These are phyloP conservation scores for Brachionus rotundiformis DNA, from an alignment of 1,140 invertebrate genomes.

Conservation along the genomic window DNA sequence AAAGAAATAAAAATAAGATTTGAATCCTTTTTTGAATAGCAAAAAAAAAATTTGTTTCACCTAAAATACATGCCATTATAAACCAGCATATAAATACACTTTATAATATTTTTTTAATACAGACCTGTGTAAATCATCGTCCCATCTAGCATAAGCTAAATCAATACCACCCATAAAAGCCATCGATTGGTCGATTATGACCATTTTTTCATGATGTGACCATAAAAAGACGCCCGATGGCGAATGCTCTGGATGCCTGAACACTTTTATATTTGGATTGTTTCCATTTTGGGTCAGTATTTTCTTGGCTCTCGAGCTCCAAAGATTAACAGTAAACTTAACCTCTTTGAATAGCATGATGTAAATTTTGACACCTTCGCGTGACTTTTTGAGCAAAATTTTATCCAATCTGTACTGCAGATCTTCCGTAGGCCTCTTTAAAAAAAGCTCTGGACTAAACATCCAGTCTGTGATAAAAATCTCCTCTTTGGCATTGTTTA, in stretches of 20 bases:
- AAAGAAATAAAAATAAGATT: too few relatives aligned
- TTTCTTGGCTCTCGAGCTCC: slow-evolving; percentile 83
- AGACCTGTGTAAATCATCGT: slow-evolving; percentile 61
- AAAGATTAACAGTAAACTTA: slow-evolving; percentile 86
- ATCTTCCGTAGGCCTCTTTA: slow-evolving; percentile 75
- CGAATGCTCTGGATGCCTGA: slow-evolving; percentile 90
- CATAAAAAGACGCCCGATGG: slow-evolving; percentile 80
- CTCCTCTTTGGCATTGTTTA: slow-evolving; percentile 85
- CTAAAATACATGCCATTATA: too few relatives aligned
- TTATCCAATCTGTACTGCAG: slow-evolving; percentile 82
- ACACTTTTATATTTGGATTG: slow-evolving; percentile 64
- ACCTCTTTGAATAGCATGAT: slow-evolving; percentile 94
- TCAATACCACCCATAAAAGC: slow-evolving; percentile 96
- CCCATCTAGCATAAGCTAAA: slow-evolving; percentile 82
- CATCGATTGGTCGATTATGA: slow-evolving; percentile 87
- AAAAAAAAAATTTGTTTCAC: too few relatives aligned
- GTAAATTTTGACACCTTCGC: slow-evolving; percentile 77
- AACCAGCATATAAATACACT: too few relatives aligned
- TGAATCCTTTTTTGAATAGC: too few relatives aligned
- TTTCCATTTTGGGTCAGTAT: not conserved
- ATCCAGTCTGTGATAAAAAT: slow-evolving; percentile 97
- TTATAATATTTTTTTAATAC: not conserved
- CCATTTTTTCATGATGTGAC: slow-evolving; percentile 97
- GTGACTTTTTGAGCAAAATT: slow-evolving; percentile 84
- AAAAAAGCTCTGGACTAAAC: slow-evolving; percentile 85